Evolutionary conservation across 1,140 invertebrate species (phyloP), one percentile per base, ranked within the genome.

Genomic region (Bathynomus jamesi): DNA sequence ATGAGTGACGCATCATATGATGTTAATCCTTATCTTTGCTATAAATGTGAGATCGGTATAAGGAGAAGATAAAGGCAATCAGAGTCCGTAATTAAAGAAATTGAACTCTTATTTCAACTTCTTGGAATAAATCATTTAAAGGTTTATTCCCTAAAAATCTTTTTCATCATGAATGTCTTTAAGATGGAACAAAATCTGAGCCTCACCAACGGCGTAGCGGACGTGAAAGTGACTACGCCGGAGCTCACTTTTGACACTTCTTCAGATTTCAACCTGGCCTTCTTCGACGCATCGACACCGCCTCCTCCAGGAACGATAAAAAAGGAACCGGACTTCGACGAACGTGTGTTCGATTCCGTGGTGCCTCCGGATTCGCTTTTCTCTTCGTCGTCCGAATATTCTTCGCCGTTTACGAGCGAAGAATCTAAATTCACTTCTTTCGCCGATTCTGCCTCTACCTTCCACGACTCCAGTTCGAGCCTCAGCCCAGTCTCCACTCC

Each of bases 221-320:
- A 79, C 30, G 73, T 80, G 13, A 87, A 85, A 78, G 83, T 86
- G 68, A 85, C 75, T 10, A 76, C 87, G 74, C 86, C 87, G 71
- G 87, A 88, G 81, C 88, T 89, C 84, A 78, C 86, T 74, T 90
- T 90, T 80, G 88, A 89, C 83, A 88, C 88, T 78, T 88, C 88
- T 80, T 86, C 87, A 67, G 89, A 90, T 80, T 90, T 91, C 80
- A 90, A 90, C 83, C 83, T 90, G 78, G 87, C 88, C 83, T 91
- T 90, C 83, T 91, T 91, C 83, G 89, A 90, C 82, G 85, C 76
- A n/a, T 78, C 78, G 28, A 69, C 75, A 27, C 73, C 77, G 21
- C 76, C 78, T 11, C 71, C 78, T 31, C 69, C 74, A 2, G 65
- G 63, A 66, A 53, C 31, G 65, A 62, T 32, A n/a, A 65, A 66